Conservation (phyloP, 2,888 invertebrate species). For the Brenthis daphne region DNA sequence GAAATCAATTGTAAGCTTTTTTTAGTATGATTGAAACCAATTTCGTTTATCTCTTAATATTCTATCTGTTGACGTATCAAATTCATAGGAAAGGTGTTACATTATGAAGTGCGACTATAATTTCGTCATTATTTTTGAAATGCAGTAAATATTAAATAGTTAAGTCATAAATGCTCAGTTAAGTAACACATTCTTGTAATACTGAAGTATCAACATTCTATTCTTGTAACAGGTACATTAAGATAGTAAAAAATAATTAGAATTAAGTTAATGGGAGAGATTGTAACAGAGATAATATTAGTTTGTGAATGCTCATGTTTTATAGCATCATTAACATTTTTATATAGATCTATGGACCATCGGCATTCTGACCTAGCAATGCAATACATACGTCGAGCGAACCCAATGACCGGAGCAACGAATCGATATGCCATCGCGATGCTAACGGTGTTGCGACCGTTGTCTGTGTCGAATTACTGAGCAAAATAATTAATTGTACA, state of each 20-base stretch:
- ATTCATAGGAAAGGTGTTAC: conserved; percentile 9
- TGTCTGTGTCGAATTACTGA: conserved; percentile 41
- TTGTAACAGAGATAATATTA: too few species aligned
- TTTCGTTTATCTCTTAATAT: not conserved
- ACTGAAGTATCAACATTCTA: not conserved
- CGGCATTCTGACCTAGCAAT: conserved; percentile 27
- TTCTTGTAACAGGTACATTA: not conserved
- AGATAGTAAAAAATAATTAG: not conserved
- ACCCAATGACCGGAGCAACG: conserved; percentile 38
- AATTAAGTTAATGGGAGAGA: too few species aligned
- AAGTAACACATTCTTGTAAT: conserved; percentile 8
- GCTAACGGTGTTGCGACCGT: conserved; percentile 44
- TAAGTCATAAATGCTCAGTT: conserved; percentile 11
- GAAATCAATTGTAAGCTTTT: not conserved
- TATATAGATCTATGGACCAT: not conserved
- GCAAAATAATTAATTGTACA: conserved; percentile 38
- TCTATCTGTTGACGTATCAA: not conserved
- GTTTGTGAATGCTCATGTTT: not conserved
- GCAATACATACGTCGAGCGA: conserved; percentile 30
- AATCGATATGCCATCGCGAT: conserved; percentile 43
- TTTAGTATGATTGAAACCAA: not conserved
- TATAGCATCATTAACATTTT: not conserved
- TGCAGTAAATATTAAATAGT: conserved; percentile 11
- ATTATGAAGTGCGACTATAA: conserved; percentile 6
- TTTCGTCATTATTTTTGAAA: conserved; percentile 18